Evolutionary conservation across 2,113 vertebrate genomes (phyloP).

Genomic region (Pionites leucogaster): DNA sequence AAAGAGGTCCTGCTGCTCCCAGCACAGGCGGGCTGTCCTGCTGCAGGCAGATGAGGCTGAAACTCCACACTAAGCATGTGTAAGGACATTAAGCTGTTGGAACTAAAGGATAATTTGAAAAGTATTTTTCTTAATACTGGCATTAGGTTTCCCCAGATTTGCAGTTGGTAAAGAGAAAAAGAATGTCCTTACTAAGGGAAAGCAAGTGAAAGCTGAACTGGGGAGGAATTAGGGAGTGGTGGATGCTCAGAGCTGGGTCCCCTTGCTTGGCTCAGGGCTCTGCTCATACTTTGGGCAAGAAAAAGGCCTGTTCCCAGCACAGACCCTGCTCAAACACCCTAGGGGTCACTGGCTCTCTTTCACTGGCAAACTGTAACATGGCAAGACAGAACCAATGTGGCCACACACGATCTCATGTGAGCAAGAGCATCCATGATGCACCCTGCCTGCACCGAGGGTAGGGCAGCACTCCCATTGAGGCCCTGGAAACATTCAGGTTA

Average conservation of each 20-base stretch:
- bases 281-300: not conserved
- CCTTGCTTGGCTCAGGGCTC: not conserved
- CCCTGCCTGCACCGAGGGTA: not conserved
- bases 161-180: conserved; percentile 42
- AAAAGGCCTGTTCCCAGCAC: not conserved
- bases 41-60: conserved; percentile 44
- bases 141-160: conserved; percentile 53
- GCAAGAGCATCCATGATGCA: not conserved
- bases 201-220: conserved; percentile 54
- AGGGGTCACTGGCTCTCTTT: not conserved
- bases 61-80: conserved; percentile 60
- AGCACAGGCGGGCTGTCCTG: not conserved
- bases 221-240: conserved; percentile 27
- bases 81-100: conserved; percentile 49
- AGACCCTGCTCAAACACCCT: not conserved
- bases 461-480: not conserved
- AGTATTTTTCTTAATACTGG: conserved; percentile 57
- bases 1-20: conserved; percentile 28
- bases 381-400: not conserved
- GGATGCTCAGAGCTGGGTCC: not conserved
- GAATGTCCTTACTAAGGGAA: conserved; percentile 66
- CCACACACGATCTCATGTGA: not conserved
- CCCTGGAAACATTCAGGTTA: not conserved
- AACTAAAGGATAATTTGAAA: conserved; percentile 65
- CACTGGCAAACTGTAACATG: not conserved